Conservation (phyloP, 2,797 vertebrate species). For the Kryptolebias ocellatus region DNA sequence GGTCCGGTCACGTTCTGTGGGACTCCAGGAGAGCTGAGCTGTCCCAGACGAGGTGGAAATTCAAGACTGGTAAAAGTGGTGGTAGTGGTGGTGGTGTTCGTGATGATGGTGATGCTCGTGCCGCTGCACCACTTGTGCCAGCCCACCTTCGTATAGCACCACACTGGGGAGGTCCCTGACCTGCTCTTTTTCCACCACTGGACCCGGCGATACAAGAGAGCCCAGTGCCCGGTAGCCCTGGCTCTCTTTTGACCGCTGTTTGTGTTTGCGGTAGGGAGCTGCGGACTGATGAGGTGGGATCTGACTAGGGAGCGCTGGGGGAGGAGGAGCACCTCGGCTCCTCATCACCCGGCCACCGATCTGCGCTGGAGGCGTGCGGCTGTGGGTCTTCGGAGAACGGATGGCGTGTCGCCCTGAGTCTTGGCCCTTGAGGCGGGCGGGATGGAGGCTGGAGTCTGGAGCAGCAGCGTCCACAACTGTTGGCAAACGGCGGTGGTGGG, state of each 20-base stretch:
- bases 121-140: constrained; percentile 93
- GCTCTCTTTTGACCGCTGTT: constrained; percentile 91
- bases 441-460: constrained; percentile 56
- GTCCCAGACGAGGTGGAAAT: constrained; percentile 20
- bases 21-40: constrained; percentile 22
- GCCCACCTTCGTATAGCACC: constrained; percentile 90
- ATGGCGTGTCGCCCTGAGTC: constrained; percentile 75
- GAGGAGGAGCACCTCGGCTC: constrained; percentile 82
- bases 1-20: constrained; percentile 13
- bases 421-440: constrained; percentile 64
- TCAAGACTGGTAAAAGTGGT: constrained; percentile 99
- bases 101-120: constrained; percentile 98
- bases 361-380: constrained; percentile 80
- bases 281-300: constrained; percentile 88
- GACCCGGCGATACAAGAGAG: constrained; percentile 77
- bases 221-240: constrained; percentile 86
- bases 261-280: constrained; percentile 92
- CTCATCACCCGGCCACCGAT: constrained; percentile 83
- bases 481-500: constrained; percentile 89
- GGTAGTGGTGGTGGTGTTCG: constrained; percentile 98
- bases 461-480: constrained; percentile 63
- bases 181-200: constrained; percentile 90
- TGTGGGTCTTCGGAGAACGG: constrained; percentile 89
- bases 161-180: constrained; percentile 90
- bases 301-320: constrained; percentile 80